phyloP scores from a whole-genome alignment of 2,797 vertebrate genomes.

The Discoglossus pictus region DNA sequence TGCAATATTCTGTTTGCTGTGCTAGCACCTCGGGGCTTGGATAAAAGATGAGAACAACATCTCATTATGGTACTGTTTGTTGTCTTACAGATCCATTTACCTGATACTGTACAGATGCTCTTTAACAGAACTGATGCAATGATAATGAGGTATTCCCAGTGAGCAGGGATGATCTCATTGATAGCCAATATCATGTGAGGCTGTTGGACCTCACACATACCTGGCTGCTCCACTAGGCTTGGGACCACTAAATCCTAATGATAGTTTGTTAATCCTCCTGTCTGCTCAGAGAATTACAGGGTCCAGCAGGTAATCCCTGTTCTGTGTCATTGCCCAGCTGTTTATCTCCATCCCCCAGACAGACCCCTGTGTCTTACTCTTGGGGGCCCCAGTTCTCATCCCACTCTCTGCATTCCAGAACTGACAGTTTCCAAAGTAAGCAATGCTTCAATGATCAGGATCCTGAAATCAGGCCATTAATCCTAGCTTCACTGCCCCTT shows the following conservation, averaged over 20 bases:
- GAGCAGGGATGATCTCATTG: not conserved
- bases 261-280: slow-evolving; percentile 48
- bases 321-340: slow-evolving; percentile 48
- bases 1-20: too few relatives aligned
- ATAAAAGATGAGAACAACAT: too few relatives aligned
- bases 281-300: slow-evolving; percentile 53
- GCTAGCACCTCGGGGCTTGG: too few relatives aligned
- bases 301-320: slow-evolving; percentile 27
- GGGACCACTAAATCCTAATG: slow-evolving; percentile 7
- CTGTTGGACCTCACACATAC: slow-evolving; percentile 20
- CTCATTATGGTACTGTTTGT: too few relatives aligned
- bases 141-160: too few relatives aligned
- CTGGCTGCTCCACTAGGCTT: not conserved
- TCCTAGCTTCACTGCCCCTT: too few relatives aligned
- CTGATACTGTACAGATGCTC: too few relatives aligned
- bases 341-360: slow-evolving; percentile 51
- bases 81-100: too few relatives aligned
- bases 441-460: not conserved
- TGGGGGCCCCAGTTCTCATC: slow-evolving; percentile 1
- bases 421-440: slow-evolving; percentile 23
- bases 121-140: too few relatives aligned
- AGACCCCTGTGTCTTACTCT: slow-evolving; percentile 11
- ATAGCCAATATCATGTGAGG: not conserved
- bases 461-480: not conserved
- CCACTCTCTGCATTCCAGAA: slow-evolving; percentile 34